Evolutionary conservation across 2,888 invertebrate genomes (phyloP), one percentile per base, ranked within the genome.

Genomic region (Eurytoma californica): DNA sequence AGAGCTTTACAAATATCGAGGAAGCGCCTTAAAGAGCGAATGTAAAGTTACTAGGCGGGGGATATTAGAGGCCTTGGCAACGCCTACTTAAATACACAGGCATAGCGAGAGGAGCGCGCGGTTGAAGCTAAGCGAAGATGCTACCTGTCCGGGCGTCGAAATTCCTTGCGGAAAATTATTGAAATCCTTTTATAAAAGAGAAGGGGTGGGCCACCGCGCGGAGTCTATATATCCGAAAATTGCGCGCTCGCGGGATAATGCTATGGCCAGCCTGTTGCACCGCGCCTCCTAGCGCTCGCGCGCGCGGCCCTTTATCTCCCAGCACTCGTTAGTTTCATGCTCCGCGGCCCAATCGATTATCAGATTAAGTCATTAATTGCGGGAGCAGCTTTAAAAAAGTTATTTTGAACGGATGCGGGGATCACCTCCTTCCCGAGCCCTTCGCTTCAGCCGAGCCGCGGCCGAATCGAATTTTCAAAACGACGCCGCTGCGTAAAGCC

Each of bases 121-220:
- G 49, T 60, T 39, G 39, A 24, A 76, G 72, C 57, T 12, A 18
- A 61, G 57, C 57, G 13, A 79, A 82, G 83, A 75, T 84, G 84
- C 86, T 85, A 87, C 88, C 86, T 88, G 87, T 82, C 85, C 89
- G 81, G 82, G 89, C 89, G 82, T 88, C 86, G 88, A 89, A 88
- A 84, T 89, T 89, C 86, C 88, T 87, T 83, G 79, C 77, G 77
- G 81, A 83, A 82, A 84, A 86, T 86, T 85, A 86, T 86, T 86
- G 85, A 86, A 86, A 86, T 86, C 86, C 83, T 86, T 55, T 47
- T 57, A 57, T 49, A 47, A 51, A 39, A 9, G 18, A 55, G 61
- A 20, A 28, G 39, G 80, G 51, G 53, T 53, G 39, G 39, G 57
- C 69, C n/a, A 60, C 16, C 57, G n/a, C 53, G n/a, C 3, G 3